Conservation (phyloP, 2,888 invertebrate genomes). For the Dryocosmus kuriphilus region DNA sequence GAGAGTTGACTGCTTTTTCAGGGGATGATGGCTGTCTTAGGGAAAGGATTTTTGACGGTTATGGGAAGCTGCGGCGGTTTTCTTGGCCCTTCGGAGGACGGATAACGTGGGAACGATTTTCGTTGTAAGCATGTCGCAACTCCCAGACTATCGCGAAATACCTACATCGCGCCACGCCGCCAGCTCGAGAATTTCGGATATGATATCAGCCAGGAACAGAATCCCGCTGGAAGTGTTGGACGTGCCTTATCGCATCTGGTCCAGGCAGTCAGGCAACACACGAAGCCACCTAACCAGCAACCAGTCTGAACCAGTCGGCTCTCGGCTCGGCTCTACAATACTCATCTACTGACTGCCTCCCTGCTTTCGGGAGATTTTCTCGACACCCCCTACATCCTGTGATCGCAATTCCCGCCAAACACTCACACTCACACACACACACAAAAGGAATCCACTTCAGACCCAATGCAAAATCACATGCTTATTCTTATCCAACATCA, state of each 20-base stretch:
- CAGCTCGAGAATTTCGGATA: conserved; percentile 64
- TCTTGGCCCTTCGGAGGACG: conserved; percentile 1
- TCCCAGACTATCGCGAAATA: conserved; percentile 29
- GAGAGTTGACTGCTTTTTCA: neutral
- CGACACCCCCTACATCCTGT: conserved; percentile 56
- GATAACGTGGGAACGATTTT: conserved; percentile 45
- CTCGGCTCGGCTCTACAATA: conserved; percentile 42
- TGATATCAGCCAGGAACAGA: conserved; percentile 74
- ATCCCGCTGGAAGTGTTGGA: conserved; percentile 74
- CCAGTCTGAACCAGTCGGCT: conserved; percentile 42
- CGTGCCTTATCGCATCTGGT: conserved; percentile 76
- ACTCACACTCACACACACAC: conserved; percentile 43
- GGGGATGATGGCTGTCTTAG: neutral
- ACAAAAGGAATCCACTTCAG: conserved; percentile 25
- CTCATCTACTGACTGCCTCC: conserved; percentile 56
- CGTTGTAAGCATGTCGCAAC: conserved; percentile 35
- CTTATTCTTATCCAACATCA: neutral
- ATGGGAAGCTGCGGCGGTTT: conserved; percentile 15
- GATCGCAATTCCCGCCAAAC: conserved; percentile 49
- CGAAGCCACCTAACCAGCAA: conserved; percentile 63
- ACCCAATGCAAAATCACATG: conserved; percentile 6
- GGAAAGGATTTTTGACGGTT: neutral
- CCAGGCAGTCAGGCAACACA: conserved; percentile 71
- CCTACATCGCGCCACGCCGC: neutral
- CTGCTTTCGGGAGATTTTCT: conserved; percentile 62